phyloP scores from a whole-genome alignment of 2,113 vertebrate species.

The Cryptomyrus ogoouensis region DNA sequence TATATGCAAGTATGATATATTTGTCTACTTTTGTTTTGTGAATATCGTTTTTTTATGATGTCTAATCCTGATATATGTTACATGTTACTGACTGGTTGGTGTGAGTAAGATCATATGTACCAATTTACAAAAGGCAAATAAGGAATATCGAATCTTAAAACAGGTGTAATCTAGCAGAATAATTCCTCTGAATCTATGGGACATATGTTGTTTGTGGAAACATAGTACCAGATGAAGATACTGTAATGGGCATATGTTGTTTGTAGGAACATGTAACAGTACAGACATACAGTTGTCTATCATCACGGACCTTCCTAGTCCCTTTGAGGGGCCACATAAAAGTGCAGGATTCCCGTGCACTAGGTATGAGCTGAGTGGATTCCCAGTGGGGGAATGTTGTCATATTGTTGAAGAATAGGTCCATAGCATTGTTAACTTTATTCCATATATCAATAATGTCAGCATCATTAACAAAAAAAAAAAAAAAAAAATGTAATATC shows the following conservation, averaged over 20 bases:
- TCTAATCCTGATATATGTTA: not conserved
- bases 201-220: not conserved
- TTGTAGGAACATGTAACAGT: not conserved
- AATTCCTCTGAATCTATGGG: not conserved
- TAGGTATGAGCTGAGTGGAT: not conserved
- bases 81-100: not conserved
- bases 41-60: not conserved
- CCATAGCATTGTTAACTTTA: not conserved
- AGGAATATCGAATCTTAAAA: not conserved
- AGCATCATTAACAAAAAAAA: not conserved
- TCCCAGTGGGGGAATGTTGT: not conserved
- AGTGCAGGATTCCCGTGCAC: not conserved
- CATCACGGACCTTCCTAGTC: not conserved
- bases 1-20: not conserved
- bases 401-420: not conserved
- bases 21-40: not conserved
- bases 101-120: not conserved
- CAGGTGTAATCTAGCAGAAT: not conserved
- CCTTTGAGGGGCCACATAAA: not conserved
- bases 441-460: not conserved
- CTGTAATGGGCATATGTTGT: not conserved
- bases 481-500: not conserved
- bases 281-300: not conserved
- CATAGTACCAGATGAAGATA: not conserved
- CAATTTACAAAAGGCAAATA: not conserved